Conservation (phyloP, 2,113 vertebrate species). For the Gobiocypris rarus region DNA sequence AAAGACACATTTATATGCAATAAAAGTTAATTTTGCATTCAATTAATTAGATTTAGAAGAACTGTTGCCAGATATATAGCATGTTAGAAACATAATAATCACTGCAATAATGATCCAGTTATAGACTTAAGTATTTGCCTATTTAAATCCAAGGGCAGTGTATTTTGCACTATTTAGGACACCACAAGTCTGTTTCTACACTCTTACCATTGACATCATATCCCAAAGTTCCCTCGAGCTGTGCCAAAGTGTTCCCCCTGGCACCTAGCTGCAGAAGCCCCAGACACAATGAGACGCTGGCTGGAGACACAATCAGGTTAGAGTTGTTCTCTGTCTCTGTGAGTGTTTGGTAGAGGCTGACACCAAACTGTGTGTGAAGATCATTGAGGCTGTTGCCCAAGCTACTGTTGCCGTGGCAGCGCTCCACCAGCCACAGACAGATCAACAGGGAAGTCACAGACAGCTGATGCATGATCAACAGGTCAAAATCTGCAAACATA, state of each 20-base stretch:
- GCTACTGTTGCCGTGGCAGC: constrained; percentile 61
- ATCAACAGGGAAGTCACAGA: constrained; percentile 69
- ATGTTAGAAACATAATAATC: too few species aligned
- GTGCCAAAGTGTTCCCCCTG: constrained; percentile 78
- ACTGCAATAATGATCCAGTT: too few species aligned
- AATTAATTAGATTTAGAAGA: too few species aligned
- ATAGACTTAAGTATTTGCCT: too few species aligned
- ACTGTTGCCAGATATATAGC: too few species aligned
- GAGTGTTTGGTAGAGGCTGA: constrained; percentile 77
- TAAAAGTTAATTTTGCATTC: too few species aligned
- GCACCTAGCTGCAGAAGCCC: constrained; percentile 87
- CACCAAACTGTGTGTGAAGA: constrained; percentile 79
- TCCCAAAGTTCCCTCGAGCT: constrained; percentile 81
- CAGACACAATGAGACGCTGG: constrained; percentile 79
- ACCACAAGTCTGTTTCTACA: not conserved
- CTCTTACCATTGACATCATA: constrained; percentile 82
- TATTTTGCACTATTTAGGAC: too few species aligned
- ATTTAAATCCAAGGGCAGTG: too few species aligned
- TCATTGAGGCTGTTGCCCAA: constrained; percentile 74
- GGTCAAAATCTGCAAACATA: not conserved
- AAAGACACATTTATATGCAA: too few species aligned
- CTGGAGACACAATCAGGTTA: constrained; percentile 84
- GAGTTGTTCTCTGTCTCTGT: constrained; percentile 71
- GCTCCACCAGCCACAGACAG: constrained; percentile 67
- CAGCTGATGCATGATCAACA: constrained; percentile 70